These are phyloP conservation scores for Dermochelys coriacea DNA, from an alignment of 2,797 vertebrate species.

Conservation along the genomic window DNA sequence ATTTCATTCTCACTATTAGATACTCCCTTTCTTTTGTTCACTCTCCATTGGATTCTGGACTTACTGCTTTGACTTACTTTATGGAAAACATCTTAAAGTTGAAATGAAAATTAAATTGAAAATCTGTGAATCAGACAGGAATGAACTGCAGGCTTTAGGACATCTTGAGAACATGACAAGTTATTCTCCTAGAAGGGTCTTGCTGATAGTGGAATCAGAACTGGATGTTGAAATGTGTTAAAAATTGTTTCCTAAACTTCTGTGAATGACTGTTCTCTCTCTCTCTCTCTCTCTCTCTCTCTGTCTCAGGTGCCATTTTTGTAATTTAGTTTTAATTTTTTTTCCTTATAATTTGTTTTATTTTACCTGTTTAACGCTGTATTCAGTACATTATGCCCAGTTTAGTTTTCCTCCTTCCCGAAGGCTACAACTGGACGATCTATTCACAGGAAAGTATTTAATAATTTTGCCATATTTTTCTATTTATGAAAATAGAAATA, in stretches of 20 bases:
- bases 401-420: not conserved
- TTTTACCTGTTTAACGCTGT: not conserved
- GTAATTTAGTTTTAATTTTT: not conserved
- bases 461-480: not conserved
- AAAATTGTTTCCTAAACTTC: not conserved
- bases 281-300: not conserved
- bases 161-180: not conserved
- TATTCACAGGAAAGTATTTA: not conserved
- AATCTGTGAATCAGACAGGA: not conserved
- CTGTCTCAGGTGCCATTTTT: not conserved
- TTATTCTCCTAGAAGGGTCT: not conserved
- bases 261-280: not conserved
- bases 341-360: not conserved
- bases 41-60: not conserved
- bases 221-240: not conserved
- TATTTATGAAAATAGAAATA: not conserved
- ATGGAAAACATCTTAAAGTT: not conserved
- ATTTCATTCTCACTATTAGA: not conserved
- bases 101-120: slow-evolving; percentile 1
- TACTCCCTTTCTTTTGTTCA: not conserved
- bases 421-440: not conserved
- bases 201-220: not conserved
- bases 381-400: not conserved
- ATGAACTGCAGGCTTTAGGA: not conserved
- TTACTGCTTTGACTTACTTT: not conserved